Base-by-base conservation (phyloP, 37 sponge, comb jelly and placozoan species). In the Chondrosia reniformis region DNA sequence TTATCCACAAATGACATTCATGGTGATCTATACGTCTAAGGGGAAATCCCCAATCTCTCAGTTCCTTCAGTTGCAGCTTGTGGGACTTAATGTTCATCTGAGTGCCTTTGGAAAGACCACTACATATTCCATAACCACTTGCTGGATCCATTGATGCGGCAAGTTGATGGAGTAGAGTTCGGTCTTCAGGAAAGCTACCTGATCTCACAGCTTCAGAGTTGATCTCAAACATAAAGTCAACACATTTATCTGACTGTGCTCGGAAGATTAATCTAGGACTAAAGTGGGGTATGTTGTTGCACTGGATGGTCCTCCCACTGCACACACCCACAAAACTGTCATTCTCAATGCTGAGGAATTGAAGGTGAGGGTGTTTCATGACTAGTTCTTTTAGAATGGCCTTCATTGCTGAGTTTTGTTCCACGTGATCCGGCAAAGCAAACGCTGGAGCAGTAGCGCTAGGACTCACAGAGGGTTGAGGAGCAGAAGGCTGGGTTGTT, bases 11-110 rank as follows among this genome's bases (percentile, higher is more conserved):
- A 40, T 69, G 44, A 40, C 72, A 69, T 39, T 69, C 72, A 21
- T 69, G 44, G 72, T 69, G 72, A 40, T 69, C 72, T 4, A 69
- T 44, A 21, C 72, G 43, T 2, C 42, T 41, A 44, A 69, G 42
- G 72, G 72, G 72, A 40, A 69, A 69, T 39, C 72, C 72, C 72
- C 72, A 69, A 40, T 39, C 44, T 42, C 72, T 41, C 15, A 69
- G 22, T 34, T 44, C 72, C 36, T 44, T 31, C 72, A 69, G 39
- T 40, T 69, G 72, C 37, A 69, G 72, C 1, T 25, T 39, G 17
- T 34, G n/a, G 1, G 39, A 41, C 44, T 39, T 39, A 17, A 69
- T 34, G 17, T 25, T 36, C 37, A 43, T 31, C n/a, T 40, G 72
- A 41, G 42, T 34, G 24, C 36, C 4, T 2, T 69, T 44, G 15